Evolutionary conservation across 1,140 invertebrate species (phyloP), one percentile per base, ranked within the genome.

Genomic region (Gonioctena quinquepunctata): DNA sequence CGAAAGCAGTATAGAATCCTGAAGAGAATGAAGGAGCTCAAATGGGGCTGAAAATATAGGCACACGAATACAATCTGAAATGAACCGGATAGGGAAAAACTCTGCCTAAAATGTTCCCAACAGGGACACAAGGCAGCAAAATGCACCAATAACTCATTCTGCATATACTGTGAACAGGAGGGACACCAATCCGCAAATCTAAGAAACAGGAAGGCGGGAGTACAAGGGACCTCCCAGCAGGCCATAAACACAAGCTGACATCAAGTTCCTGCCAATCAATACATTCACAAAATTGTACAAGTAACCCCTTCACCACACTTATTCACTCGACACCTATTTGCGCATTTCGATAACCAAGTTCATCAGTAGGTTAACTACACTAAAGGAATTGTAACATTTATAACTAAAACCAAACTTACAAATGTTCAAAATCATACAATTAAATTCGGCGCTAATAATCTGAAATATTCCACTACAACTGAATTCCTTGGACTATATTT

Each of bases 41-140:
- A 42, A 48, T 72, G 52, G 23, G 69, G 70, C 27, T 69, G 66
- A 61, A 48, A 28, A 2, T 69, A 59, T 23, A 66, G 61, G 6
- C 66, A 72, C 25, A 42, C 23, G 1, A 27, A 19, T 22, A 7
- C 7, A 28, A 11, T 57, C 1, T 69, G 70, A 25, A 57, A 26
- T 1, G 66, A 42, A 0, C n/a, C 16, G 2, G 61, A 72, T 49
- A 69, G 70, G 49, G 23, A 23, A 13, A 16, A 28, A 2, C 13
- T 59, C 16, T 72, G 66, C 23, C 19, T 42, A 6, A 54, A 33
- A 2, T 72, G 70, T 21, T 52, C 59, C 22, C 18, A 27, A 11
- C 11, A 49, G n/a, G 67, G 18, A 1, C 70, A 72, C 28, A 49
- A 64, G 60, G 27, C 25, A 0, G 52, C 16, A 21, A 52, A 57